Base-by-base conservation (phyloP, 1,140 invertebrate genomes). In the Drosophila teissieri region DNA sequence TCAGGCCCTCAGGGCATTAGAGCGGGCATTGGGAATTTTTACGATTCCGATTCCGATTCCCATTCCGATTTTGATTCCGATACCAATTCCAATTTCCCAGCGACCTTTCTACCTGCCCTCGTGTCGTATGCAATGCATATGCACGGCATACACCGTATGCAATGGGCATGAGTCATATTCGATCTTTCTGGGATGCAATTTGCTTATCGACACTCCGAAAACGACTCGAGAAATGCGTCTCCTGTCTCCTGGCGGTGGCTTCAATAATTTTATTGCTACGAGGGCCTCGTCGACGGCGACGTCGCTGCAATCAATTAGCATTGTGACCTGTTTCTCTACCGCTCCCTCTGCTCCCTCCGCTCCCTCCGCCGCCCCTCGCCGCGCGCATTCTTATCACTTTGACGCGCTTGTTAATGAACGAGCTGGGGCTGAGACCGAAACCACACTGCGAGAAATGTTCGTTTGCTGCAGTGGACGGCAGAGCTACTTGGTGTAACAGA, bases 391-490 rank as follows among this genome's bases (percentile, higher is more conserved):
- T 88, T 86, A 86, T 86, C 82, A 86, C 67, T 79, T 82, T 86
- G 82, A 86, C 82, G 82, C 82, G 83, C 83, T 86, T 83, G 83
- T 86, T 88, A 88, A 83, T 86, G 83, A 86, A 86, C 83, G 79
- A 86, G 69, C 72, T 69, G 72, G 8, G 42, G 36, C 67, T 56
- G 27, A n/a, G n/a, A 11, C 14, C 17, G 45, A 19, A 54, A 17
- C 15, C 49, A 24, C 63, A 73, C 67, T 73, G 2, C 3, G 31
- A 34, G 15, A 45, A 39, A 39, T 39, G 36, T 0, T 14, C 36
- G 10, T 12, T 37, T 11, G 36, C 3, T 14, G 12, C 12, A 7
- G 6, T 6, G 27, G 6, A 27, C 0, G 3, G 24, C 24, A 27
- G 24, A 27, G 19, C 1, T 22, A 22, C 2, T 22, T 22, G 19